Base-by-base conservation (phyloP, 35 echinoderm and acorn worm species). In the Diadema setosum region DNA sequence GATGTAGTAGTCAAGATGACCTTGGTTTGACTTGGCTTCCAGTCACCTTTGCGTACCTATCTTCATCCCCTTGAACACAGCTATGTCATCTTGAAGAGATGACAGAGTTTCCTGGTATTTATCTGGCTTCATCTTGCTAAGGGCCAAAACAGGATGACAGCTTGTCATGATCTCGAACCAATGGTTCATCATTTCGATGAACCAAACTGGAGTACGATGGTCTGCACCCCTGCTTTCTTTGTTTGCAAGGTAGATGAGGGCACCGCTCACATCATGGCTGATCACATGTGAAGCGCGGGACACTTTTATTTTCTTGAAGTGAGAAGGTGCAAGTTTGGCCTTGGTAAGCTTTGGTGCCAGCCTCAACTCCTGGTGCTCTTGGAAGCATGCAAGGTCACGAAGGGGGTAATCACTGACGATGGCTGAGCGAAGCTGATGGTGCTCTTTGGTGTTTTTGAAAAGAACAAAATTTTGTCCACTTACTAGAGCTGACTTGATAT, bases 1-100 rank as follows among this genome's bases (percentile, higher is more conserved):
- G 85, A 87, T 16, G 43, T 70, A 30, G 56, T 85, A 7, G 83
- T 65, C 58, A 87, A 37, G 41, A 92, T 65, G 2, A 93, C 75
- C 30, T 80, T 85, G 14, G 78, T 87, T 87, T 93, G 91, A 15
- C 87, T 65, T 78, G 91, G 91, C 35, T 93, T 93, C 85, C 91
- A 83, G 30, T 41, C 32, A 46, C 39, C 40, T 36, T 93, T 87
- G n/a, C n/a, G n/a, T n/a, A 35, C 46, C 75, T 43, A 87, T 52
- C 18, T 80, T 55, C 34, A 93, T 14, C 30, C 84, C 35, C 23
- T 87, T 93, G 76, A 87, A 93, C 32, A 87, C 41, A 67, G 14
- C 30, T 29, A 85, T 84, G 60, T 82, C 84, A 80, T 61, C 16
- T n/a, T 64, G 40, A 46, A 93, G 84, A 58, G 83, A 93, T 64